Conservation (phyloP, 2,888 invertebrate species). For the Drosophila quinaria region DNA sequence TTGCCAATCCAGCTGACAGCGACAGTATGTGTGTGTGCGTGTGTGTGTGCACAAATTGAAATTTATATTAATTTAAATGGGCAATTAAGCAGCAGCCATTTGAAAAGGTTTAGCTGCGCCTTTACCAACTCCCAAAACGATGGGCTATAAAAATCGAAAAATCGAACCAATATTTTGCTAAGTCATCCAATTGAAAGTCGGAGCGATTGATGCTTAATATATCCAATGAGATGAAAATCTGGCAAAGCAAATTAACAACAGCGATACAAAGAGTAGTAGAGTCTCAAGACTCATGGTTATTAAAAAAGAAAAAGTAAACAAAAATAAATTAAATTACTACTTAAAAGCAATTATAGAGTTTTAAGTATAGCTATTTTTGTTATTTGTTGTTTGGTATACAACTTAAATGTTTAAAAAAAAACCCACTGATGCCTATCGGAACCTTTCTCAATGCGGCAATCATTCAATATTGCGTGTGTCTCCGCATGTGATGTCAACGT, state of each 20-base stretch:
- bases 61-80: constrained; percentile 80
- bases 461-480: constrained; percentile 35
- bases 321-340: background rate
- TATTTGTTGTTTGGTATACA: background rate
- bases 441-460: constrained; percentile 17
- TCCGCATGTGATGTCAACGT: constrained; percentile 51
- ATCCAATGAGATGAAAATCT: constrained; percentile 22
- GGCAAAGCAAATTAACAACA: constrained; percentile 19
- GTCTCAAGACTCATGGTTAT: constrained; percentile 9
- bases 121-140: constrained; percentile 27
- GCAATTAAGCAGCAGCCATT: constrained; percentile 74
- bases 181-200: constrained; percentile 70
- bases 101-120: constrained; percentile 65
- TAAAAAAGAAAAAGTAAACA: background rate
- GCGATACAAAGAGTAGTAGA: constrained; percentile 8
- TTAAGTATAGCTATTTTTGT: background rate
- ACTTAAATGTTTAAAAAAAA: constrained; percentile 21
- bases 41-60: constrained; percentile 67
- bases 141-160: constrained; percentile 46
- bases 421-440: constrained; percentile 43
- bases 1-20: constrained; percentile 52
- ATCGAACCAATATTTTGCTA: constrained; percentile 37
- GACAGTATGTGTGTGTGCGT: constrained; percentile 7
- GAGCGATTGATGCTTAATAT: constrained; percentile 30
- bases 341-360: background rate